Evolutionary conservation across 2,888 invertebrate species (phyloP).

Genomic region (Metalampra italica): DNA sequence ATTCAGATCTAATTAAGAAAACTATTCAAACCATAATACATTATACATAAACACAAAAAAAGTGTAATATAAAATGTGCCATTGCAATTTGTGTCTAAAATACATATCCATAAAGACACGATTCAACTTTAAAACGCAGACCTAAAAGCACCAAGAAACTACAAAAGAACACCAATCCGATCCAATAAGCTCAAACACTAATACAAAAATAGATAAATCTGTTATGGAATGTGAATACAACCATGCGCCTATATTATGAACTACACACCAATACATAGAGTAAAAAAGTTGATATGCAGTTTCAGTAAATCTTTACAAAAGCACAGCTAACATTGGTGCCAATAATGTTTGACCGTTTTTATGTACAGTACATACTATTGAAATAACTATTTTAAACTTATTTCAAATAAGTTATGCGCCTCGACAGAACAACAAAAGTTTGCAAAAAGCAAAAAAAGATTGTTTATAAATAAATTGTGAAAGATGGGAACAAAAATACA

Average conservation of each 20-base stretch:
- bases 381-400: too few species aligned
- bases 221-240: constrained; percentile 40
- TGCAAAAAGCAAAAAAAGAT: too few species aligned
- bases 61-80: neutral
- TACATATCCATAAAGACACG: neutral
- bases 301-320: neutral
- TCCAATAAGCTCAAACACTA: constrained; percentile 23
- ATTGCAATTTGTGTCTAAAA: neutral
- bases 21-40: constrained; percentile 17
- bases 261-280: constrained; percentile 2
- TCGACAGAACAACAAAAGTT: too few species aligned
- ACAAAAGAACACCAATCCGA: constrained; percentile 2
- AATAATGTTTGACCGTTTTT: too few species aligned
- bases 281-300: constrained; percentile 1
- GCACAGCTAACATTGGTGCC: neutral
- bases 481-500: too few species aligned
- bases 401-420: too few species aligned
- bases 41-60: neutral
- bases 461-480: too few species aligned
- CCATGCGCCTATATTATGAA: constrained; percentile 17
- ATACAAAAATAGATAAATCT: constrained; percentile 34
- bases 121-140: constrained; percentile 1
- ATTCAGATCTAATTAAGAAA: constrained; percentile 41
- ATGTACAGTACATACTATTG: too few species aligned
- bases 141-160: constrained; percentile 29